These are phyloP conservation scores for Drepanosiphum platanoidis DNA, from an alignment of 2,888 invertebrate genomes.

Conservation along the genomic window DNA sequence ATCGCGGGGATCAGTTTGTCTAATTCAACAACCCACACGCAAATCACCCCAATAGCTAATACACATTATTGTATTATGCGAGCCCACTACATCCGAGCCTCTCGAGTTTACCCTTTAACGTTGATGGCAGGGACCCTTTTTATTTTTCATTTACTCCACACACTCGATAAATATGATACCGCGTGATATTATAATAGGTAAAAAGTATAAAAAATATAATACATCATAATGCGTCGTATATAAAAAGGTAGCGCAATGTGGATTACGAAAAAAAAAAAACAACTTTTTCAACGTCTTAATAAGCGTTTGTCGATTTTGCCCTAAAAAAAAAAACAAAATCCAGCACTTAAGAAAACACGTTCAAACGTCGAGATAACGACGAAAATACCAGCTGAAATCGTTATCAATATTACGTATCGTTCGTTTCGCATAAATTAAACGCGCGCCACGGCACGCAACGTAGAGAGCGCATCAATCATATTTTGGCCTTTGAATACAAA, in stretches of 20 bases:
- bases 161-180: not conserved
- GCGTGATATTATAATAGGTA: too few species aligned
- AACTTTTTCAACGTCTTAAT: not conserved
- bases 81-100: slow-evolving; percentile 31
- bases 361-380: slow-evolving; percentile 3
- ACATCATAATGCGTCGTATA: not conserved
- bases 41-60: slow-evolving; percentile 3
- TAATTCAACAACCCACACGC: slow-evolving; percentile 21
- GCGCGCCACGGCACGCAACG: not conserved
- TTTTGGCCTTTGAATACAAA: not conserved
- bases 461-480: not conserved
- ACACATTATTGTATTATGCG: slow-evolving; percentile 3
- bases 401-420: not conserved
- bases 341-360: not conserved
- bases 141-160: slow-evolving; percentile 8
- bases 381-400: not conserved
- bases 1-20: not conserved
- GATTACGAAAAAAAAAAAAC: not conserved
- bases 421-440: not conserved
- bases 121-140: slow-evolving; percentile 4
- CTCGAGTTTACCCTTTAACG: slow-evolving; percentile 27
- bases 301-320: slow-evolving; percentile 12
- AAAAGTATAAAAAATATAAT: too few species aligned
- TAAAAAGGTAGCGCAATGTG: too few species aligned
- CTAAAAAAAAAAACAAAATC: not conserved